Conservation (phyloP, 1,140 invertebrate genomes). For the Drosophila takahashii region DNA sequence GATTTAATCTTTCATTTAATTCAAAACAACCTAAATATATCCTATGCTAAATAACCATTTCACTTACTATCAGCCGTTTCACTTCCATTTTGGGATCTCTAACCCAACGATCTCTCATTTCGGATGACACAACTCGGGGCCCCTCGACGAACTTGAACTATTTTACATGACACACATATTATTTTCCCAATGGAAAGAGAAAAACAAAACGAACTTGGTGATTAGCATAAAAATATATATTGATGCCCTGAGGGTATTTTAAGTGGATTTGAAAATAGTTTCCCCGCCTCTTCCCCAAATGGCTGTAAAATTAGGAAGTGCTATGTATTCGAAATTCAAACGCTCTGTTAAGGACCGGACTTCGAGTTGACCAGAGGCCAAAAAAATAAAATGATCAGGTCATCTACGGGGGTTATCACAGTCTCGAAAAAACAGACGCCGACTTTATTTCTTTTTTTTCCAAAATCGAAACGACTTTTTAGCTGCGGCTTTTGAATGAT, state of each 20-base stretch:
- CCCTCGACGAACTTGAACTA: slow-evolving; percentile 67
- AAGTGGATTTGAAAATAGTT: slow-evolving; percentile 13
- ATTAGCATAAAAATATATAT: slow-evolving; percentile 39
- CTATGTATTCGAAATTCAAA: background rate
- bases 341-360: slow-evolving; percentile 36
- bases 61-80: background rate
- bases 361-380: slow-evolving; percentile 41
- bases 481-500: slow-evolving; percentile 7
- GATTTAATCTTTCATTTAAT: no score
- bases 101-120: background rate
- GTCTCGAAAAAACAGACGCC: slow-evolving; percentile 14
- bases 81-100: background rate
- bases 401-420: slow-evolving; percentile 37
- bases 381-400: slow-evolving; percentile 29
- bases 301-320: background rate
- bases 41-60: background rate
- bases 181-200: slow-evolving; percentile 11
- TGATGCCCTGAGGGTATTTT: background rate
- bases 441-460: slow-evolving; percentile 31
- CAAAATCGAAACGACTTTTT: slow-evolving; percentile 13
- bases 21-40: background rate
- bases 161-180: slow-evolving; percentile 51
- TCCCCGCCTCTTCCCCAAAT: background rate
- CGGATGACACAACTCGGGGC: slow-evolving; percentile 11
- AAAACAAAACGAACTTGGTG: slow-evolving; percentile 16